Percentiles rank a stretch among this genome's conserved stretches.
These are phyloP conservation scores for Tetragnatha montana DNA, from an alignment of 2,888 invertebrate genomes.

Conservation along the genomic window DNA sequence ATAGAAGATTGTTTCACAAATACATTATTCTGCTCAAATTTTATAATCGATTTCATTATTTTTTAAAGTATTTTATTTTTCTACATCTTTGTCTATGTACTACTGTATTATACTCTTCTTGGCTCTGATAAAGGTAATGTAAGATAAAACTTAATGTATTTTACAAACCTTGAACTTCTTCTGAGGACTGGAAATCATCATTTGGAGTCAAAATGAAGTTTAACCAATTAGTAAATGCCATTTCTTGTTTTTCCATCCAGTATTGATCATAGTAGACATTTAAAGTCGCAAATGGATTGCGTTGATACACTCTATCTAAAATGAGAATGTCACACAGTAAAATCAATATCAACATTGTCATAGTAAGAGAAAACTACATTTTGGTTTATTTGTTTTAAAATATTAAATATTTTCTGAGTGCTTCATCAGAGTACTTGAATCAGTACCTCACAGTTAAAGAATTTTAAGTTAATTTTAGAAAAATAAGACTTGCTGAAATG, in stretches of 20 bases:
- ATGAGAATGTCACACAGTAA: not conserved
- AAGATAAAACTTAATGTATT: too few species aligned
- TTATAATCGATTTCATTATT: too few species aligned
- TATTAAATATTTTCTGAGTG: not conserved
- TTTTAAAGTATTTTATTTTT: too few species aligned
- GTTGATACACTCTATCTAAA: conserved; percentile 74
- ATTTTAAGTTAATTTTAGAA: too few species aligned
- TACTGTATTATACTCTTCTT: too few species aligned
- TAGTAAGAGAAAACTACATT: not conserved
- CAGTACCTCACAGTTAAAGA: too few species aligned
- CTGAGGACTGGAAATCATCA: conserved; percentile 73
- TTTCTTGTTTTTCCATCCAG: conserved; percentile 78
- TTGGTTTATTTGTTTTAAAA: not conserved
- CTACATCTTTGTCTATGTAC: not conserved
- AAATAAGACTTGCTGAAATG: too few species aligned
- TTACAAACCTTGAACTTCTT: conserved; percentile 55
- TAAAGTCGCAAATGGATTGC: conserved; percentile 76
- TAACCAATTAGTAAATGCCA: conserved; percentile 77
- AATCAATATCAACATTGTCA: not conserved
- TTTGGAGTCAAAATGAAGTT: conserved; percentile 78
- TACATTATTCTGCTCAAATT: too few species aligned
- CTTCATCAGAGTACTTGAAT: too few species aligned
- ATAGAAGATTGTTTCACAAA: too few species aligned
- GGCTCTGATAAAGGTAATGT: too few species aligned
- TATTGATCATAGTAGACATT: conserved; percentile 78